Evolutionary conservation across 2,113 vertebrate species (phyloP).

Genomic region (Python bivittatus): DNA sequence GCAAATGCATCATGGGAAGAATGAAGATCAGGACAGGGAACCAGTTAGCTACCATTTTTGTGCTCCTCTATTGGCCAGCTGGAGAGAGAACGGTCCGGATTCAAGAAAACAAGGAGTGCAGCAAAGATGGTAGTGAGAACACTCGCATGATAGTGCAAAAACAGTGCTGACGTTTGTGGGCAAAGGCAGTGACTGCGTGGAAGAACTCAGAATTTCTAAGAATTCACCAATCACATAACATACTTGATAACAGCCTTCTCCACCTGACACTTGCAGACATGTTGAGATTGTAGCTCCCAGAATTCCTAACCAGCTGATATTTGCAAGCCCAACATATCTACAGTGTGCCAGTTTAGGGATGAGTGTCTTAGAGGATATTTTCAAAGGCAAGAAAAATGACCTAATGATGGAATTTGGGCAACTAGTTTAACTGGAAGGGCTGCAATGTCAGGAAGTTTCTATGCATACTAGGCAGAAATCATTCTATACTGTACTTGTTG

Average conservation of each 20-base stretch:
- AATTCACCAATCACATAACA: background rate
- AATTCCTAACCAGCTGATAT: background rate
- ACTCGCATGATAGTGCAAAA: background rate
- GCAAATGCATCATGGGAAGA: background rate
- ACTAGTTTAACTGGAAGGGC: constrained; percentile 7
- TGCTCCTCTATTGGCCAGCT: background rate
- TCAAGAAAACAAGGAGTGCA: background rate
- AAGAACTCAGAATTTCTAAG: background rate
- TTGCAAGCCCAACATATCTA: background rate
- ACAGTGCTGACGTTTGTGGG: background rate
- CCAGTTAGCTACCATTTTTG: background rate
- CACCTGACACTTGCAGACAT: background rate
- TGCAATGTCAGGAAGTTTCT: constrained; percentile 24
- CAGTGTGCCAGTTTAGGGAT: background rate
- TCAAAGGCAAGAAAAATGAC: background rate
- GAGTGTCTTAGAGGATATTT: background rate
- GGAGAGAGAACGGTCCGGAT: background rate
- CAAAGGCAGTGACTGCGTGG: too few species aligned
- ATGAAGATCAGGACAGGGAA: background rate
- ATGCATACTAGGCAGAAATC: constrained; percentile 20
- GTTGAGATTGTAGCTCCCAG: background rate
- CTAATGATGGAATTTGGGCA: background rate
- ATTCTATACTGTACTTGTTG: background rate
- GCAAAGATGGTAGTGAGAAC: background rate
- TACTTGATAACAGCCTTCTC: background rate